Evolutionary conservation across 1,140 invertebrate genomes (phyloP).

Genomic region (Pseudobourletiella spinata): DNA sequence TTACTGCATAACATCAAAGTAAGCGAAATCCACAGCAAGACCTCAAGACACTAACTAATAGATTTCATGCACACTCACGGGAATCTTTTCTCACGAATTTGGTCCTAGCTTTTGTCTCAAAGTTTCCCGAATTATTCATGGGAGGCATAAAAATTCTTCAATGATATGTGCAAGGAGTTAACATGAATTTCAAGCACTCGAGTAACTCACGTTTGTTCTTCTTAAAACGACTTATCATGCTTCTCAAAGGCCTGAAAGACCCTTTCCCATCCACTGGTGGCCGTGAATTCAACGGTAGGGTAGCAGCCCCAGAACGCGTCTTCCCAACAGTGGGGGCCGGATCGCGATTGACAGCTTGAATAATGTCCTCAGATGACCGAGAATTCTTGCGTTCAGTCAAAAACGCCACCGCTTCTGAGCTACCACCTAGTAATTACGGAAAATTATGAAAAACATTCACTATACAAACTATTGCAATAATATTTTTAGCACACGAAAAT

Average conservation of each 20-base stretch:
- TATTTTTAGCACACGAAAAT: background rate
- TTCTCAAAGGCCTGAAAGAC: constrained; percentile 23
- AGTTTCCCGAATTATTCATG: background rate
- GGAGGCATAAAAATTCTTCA: background rate
- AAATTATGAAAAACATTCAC: background rate
- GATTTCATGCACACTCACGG: too few species aligned
- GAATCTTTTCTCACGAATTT: background rate
- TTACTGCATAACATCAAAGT: too few species aligned
- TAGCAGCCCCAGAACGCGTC: constrained; percentile 16
- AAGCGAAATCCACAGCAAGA: too few species aligned
- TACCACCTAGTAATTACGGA: too few species aligned
- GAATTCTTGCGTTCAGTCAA: background rate
- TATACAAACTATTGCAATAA: background rate
- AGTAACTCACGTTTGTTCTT: constrained; percentile 8
- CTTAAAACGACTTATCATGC: constrained; percentile 28
- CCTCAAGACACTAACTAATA: too few species aligned
- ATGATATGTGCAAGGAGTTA: too few species aligned
- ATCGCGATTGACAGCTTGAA: background rate
- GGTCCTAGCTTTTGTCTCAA: background rate
- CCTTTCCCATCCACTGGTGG: constrained; percentile 20
- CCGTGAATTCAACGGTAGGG: constrained; percentile 27
- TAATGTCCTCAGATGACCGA: background rate
- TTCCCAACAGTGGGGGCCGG: background rate
- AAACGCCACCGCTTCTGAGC: too few species aligned
- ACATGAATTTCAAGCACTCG: too few species aligned